Evolutionary conservation across 1,140 invertebrate genomes (phyloP), one percentile per base, ranked within the genome.

Genomic region (Paraescarpia echinospica): DNA sequence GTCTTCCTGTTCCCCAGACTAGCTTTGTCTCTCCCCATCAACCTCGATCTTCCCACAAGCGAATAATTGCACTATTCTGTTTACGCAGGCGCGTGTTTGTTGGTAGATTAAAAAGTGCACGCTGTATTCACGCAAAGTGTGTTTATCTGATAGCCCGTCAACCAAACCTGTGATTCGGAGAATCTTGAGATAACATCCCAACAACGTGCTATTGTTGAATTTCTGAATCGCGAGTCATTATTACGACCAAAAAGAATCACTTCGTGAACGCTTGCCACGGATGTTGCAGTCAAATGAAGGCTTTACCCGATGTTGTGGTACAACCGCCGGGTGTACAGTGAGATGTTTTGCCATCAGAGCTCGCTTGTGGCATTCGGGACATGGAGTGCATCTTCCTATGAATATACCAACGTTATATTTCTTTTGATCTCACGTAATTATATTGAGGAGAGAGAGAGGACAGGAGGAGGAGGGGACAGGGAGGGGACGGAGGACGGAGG

Each of bases 181-280:
- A 90, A 0, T 41, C 90, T n/a, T 90, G 2, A 41, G 18, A 90
- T 33, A 90, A 34, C 2, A 90, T 34, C 18, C 5, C 14, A 41
- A 90, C 90, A 41, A 90, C 90, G 33, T 41, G 34, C 34, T 90
- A 8, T 12, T 31, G 18, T 12, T 41, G 35, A 41, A 41, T 9
- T 9, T 41, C 90, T 90, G 14, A 41, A 27, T 90, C 14, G 33
- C 4, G 14, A 90, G 5, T 90, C 8, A 22, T 41, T 18, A 34
- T 90, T 18, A 31, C 35, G 18, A 1, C n/a, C 34, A 93, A 93
- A 91, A 90, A 95, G 94, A 90, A 33, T 88, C 93, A 90, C 92
- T 92, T 35, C 93, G 89, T 93, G 95, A 95, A 33, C 94, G 94
- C 91, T 94, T 94, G 4, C 93, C 94, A 94, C 95, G 95, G 8